Percentiles rank a stretch among this genome's conserved stretches.
Conservation (phyloP, 1,140 invertebrate genomes). For the Lasaia peninsularis region DNA sequence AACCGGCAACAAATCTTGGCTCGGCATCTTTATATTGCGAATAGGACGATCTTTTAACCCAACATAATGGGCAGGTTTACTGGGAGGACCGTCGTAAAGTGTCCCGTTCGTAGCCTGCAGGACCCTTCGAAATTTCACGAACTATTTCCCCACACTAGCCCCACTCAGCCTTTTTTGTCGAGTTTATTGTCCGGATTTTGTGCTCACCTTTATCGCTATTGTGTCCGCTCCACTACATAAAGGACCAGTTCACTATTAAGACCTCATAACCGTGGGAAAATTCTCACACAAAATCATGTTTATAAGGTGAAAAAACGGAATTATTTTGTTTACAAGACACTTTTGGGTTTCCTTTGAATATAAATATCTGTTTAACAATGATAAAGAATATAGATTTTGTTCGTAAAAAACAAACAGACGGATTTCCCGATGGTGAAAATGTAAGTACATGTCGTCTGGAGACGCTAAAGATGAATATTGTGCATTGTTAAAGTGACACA, state of each 20-base stretch:
- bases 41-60: conserved; percentile 71
- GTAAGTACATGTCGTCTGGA: too few relatives aligned
- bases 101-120: conserved; percentile 48
- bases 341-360: background rate
- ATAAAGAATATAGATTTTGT: background rate
- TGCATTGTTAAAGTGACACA: too few relatives aligned
- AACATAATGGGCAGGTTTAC: conserved; percentile 73
- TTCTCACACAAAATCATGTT: conserved; percentile 28
- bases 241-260: conserved; percentile 68
- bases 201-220: conserved; percentile 75
- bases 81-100: conserved; percentile 71
- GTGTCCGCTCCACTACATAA: conserved; percentile 73
- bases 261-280: conserved; percentile 75
- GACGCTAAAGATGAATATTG: background rate
- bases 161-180: conserved; percentile 68
- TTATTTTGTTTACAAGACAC: background rate
- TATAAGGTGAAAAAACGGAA: conserved; percentile 5
- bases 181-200: conserved; percentile 76
- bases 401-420: too few relatives aligned
- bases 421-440: too few relatives aligned
- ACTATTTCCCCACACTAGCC: conserved; percentile 73
- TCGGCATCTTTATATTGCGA: conserved; percentile 73
- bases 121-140: conserved; percentile 73
- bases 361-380: background rate
- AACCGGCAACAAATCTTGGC: conserved; percentile 73